These are phyloP conservation scores for Pachycephus smyrnensis DNA, from an alignment of 2,888 invertebrate species.

Conservation along the genomic window DNA sequence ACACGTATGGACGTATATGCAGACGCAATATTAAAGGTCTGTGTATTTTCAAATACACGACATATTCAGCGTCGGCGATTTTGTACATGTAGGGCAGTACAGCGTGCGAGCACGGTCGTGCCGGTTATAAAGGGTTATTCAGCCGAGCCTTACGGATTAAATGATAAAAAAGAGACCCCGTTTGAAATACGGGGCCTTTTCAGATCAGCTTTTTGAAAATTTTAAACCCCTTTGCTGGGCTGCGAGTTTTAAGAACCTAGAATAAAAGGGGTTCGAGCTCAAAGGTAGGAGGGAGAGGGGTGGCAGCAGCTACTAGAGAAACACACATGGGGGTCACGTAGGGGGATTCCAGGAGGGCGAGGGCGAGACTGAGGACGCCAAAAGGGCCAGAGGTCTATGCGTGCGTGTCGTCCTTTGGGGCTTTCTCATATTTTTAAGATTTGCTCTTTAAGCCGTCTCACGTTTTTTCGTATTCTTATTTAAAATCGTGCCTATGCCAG, in stretches of 20 bases:
- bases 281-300: conserved; percentile 36
- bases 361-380: conserved; percentile 15
- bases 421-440: conserved; percentile 67
- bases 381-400: conserved; percentile 14
- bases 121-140: conserved; percentile 62
- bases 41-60: background rate
- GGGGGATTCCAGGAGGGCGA: background rate
- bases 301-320: background rate
- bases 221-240: conserved; percentile 53
- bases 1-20: conserved; percentile 30
- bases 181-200: conserved; percentile 62
- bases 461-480: conserved; percentile 43
- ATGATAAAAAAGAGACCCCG: conserved; percentile 60
- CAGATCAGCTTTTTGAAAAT: conserved; percentile 65
- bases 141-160: conserved; percentile 62
- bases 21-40: background rate
- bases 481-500: conserved; percentile 13
- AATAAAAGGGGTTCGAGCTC: conserved; percentile 61
- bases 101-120: conserved; percentile 16
- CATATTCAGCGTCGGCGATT: conserved; percentile 22
- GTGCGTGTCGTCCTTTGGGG: conserved; percentile 36
- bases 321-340: background rate
- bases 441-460: conserved; percentile 63
- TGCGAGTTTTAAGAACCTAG: conserved; percentile 60
- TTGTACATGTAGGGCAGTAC: conserved; percentile 19